Base-by-base conservation (phyloP, 2,113 vertebrate species). In the Dasyornis broadbenti region DNA sequence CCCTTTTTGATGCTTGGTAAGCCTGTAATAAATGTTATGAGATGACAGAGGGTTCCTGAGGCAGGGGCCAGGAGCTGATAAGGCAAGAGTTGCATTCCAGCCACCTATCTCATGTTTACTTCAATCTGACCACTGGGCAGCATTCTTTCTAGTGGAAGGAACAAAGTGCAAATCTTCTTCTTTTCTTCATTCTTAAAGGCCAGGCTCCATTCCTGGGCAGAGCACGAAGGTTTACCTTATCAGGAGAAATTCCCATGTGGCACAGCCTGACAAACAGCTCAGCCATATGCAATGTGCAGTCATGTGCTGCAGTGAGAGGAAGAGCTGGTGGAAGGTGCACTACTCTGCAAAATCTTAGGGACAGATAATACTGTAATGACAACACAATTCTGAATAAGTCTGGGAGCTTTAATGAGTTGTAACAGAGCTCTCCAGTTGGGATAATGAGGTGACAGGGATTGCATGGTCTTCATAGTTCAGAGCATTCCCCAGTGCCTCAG, bases 71-170 rank as follows among this genome's bases (percentile, higher is more conserved):
- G 86, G 19, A 91, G 42, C 60, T 82, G 91, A 89, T 92, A 95
- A 95, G 47, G 17, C 39, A 92, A 50, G 80, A 90, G 64, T 16
- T 75, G 80, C 89, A 75, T 92, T 94, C 94, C 92, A 86, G 37
- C 20, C 15, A 47, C 53, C 76, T 94, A 84, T 81, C 95, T 92
- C 0, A 0, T 83, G 79, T 88, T 92, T 93, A 88, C 65, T 90
- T 81, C 69, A 60, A 56, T 68, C 76, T 89, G 76, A 93, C 60
- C 49, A 68, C 82, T 44, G n/a, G 45, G 65, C 31, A 93, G 54
- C 88, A 96, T 90, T 92, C 90, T 76, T 94, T 90, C 53, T 82
- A 92, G 37, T 33, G 64, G 49, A 96, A 93, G 56, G 61, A 93
- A 65, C 35, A 86, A 90, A 78, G 69, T 8, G 49, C n/a, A 52